A percentile compares a stretch with the other conserved stretches of the same genome.
These are phyloP conservation scores for Cheilosia grossa DNA, from an alignment of 2,888 invertebrate species.

Conservation along the genomic window DNA sequence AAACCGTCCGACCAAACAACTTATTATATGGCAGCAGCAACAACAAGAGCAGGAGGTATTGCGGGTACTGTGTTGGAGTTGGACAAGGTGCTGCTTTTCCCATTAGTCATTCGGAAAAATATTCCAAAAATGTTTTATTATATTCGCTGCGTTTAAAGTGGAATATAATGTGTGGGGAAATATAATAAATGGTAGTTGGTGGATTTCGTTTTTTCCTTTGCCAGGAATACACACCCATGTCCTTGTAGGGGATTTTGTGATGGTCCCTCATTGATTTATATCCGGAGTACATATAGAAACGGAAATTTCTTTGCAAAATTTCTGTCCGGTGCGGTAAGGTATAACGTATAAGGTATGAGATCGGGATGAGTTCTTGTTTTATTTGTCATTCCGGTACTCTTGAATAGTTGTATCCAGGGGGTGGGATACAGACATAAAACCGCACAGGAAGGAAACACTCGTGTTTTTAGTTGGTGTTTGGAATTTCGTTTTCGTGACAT, in stretches of 20 bases:
- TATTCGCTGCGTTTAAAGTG: constrained; percentile 65
- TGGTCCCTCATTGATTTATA: constrained; percentile 53
- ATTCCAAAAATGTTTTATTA: constrained; percentile 68
- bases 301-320: constrained; percentile 16
- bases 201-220: constrained; percentile 21
- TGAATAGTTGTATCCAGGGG: constrained; percentile 11
- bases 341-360: no score
- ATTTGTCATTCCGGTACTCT: constrained; percentile 11
- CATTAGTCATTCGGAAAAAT: constrained; percentile 70
- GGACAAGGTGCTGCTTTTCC: constrained; percentile 73
- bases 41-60: not conserved
- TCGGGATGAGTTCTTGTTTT: constrained; percentile 20
- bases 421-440: not conserved
- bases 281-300: not conserved
- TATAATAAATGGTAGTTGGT: constrained; percentile 61
- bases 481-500: no score
- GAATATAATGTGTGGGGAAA: constrained; percentile 50
- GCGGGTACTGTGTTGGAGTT: constrained; percentile 15
- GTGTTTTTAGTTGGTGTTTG: not conserved
- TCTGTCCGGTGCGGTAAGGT: not conserved
- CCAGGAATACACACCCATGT: constrained; percentile 2
- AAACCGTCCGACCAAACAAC: constrained; percentile 16
- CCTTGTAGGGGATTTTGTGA: constrained; percentile 41
- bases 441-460: not conserved
- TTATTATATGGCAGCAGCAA: constrained; percentile 38